phyloP scores from a whole-genome alignment of 2,888 invertebrate species.

The Archaeoteleia sp. region DNA sequence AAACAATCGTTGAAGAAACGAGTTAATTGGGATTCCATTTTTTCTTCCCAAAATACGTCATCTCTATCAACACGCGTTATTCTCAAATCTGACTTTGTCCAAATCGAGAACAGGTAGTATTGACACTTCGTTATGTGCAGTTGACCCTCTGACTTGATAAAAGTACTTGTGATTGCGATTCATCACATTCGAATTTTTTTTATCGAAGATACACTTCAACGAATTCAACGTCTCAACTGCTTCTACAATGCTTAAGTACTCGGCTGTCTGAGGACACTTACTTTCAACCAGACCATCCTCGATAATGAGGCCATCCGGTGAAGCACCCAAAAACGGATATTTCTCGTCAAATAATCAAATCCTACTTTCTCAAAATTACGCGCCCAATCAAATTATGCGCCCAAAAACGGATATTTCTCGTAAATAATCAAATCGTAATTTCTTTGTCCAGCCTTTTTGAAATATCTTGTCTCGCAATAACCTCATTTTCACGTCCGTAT shows the following conservation, averaged over 20 bases:
- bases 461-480: no score
- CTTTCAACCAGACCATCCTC: conserved; percentile 8
- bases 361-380: no score
- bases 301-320: conserved; percentile 5
- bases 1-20: no score
- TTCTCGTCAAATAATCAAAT: not conserved
- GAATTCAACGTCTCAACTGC: not conserved
- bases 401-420: conserved; percentile 6
- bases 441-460: no score
- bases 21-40: not conserved
- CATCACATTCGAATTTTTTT: not conserved
- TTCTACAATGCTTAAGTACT: not conserved
- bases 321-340: no score
- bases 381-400: not conserved
- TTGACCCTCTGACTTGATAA: conserved; percentile 11
- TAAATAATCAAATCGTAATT: conserved; percentile 10
- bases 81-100: not conserved
- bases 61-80: not conserved
- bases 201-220: not conserved
- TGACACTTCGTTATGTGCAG: conserved; percentile 5
- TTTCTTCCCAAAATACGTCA: no score
- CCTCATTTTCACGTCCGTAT: conserved; percentile 2
- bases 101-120: conserved; percentile 1
- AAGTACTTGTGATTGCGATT: not conserved
- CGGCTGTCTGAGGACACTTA: not conserved